Percentiles rank a stretch among this genome's conserved stretches.
Evolutionary conservation across 2,113 vertebrate genomes (phyloP).

Genomic region (Heterotilapia buettikoferi): DNA sequence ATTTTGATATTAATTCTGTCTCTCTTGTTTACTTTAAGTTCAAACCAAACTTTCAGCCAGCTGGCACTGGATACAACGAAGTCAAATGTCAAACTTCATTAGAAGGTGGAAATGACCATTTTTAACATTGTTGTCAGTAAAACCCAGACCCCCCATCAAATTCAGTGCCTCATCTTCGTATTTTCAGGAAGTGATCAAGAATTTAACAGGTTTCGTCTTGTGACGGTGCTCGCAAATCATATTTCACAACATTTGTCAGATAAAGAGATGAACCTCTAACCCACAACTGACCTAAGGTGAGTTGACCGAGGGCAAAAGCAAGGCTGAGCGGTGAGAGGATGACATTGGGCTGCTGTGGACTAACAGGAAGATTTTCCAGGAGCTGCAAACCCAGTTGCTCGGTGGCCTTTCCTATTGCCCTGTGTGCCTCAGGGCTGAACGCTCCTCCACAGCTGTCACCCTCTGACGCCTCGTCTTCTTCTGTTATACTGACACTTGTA

Average conservation of each 20-base stretch:
- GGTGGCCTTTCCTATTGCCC: constrained; percentile 4
- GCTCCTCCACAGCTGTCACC: not conserved
- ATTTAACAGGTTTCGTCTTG: not conserved
- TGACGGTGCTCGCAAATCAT: fast-evolving
- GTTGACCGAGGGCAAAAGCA: constrained; percentile 35
- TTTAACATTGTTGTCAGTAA: not conserved
- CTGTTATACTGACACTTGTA: not conserved
- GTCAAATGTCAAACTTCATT: not conserved
- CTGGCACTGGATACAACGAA: not conserved
- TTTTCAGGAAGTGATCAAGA: not conserved
- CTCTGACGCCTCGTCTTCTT: not conserved
- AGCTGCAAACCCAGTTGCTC: constrained; percentile 36
- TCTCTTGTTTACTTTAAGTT: not conserved
- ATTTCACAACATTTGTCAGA: not conserved
- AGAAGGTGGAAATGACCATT: not conserved
- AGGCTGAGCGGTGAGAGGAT: constrained; percentile 41
- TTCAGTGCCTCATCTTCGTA: not conserved
- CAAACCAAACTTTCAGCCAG: not conserved
- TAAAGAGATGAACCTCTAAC: not conserved
- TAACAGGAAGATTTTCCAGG: constrained; percentile 6
- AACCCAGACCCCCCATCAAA: not conserved
- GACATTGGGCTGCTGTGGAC: constrained; percentile 25
- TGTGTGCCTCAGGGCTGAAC: not conserved
- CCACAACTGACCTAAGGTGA: constrained; percentile 23
- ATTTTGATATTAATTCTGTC: not conserved